Evolutionary conservation across 64 coral and sea anemone species (phyloP).

Genomic region (Pocillopora verrucosa): DNA sequence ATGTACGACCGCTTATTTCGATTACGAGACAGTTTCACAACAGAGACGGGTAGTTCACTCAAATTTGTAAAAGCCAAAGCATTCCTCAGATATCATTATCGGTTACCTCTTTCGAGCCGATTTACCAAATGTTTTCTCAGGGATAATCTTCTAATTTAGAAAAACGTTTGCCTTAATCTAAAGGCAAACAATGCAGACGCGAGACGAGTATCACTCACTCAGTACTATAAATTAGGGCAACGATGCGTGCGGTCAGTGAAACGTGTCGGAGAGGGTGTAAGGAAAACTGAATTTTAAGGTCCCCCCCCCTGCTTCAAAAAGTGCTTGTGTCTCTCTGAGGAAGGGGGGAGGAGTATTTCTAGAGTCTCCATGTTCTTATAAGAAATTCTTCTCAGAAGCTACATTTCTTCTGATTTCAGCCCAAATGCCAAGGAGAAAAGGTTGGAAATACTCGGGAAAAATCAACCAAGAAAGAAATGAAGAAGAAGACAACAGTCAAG

Average conservation of each 20-base stretch:
- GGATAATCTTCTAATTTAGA: slow-evolving; percentile 1
- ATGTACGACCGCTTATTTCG: neutral
- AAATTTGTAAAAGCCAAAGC: neutral
- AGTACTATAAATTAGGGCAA: too few species aligned
- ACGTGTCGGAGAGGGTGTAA: too few species aligned
- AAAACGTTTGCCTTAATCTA: neutral
- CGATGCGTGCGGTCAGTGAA: too few species aligned
- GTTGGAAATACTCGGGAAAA: slow-evolving; percentile 12
- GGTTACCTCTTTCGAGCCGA: neutral
- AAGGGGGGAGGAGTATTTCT: neutral
- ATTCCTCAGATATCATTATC: neutral
- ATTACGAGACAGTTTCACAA: slow-evolving; percentile 10
- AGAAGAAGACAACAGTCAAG: neutral
- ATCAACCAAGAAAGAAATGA: slow-evolving; percentile 1
- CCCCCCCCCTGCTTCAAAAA: too few species aligned
- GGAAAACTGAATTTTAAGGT: too few species aligned
- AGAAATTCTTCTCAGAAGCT: neutral
- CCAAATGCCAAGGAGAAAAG: slow-evolving; percentile 58
- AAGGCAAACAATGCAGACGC: neutral
- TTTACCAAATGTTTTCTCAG: neutral
- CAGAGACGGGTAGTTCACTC: neutral
- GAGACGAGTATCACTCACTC: too few species aligned
- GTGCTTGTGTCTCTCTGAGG: too few species aligned
- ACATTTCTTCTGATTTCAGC: slow-evolving; percentile 17
- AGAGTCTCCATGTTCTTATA: neutral